Evolutionary conservation across 1,140 invertebrate species (phyloP).

Genomic region (Hyphantria cunea): DNA sequence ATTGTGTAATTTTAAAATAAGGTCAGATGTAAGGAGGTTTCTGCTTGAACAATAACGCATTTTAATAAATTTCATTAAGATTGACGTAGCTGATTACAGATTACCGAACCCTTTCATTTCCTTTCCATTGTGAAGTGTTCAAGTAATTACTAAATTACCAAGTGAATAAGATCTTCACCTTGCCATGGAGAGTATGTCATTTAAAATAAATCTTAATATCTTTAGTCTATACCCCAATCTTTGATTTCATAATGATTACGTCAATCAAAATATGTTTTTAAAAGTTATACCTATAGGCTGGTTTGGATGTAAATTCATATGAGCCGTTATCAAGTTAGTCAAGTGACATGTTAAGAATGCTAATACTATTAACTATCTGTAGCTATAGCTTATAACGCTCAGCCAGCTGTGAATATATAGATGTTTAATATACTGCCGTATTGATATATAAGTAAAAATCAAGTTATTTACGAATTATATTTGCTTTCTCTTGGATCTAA

Average conservation of each 20-base stretch:
- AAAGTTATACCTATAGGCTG: no score
- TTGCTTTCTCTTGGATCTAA: no score
- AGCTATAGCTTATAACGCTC: no score
- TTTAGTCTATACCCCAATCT: neutral
- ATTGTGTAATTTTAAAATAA: constrained; percentile 69
- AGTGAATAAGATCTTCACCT: constrained; percentile 28
- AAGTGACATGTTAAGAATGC: no score
- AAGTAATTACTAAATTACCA: constrained; percentile 25
- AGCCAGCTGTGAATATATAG: no score
- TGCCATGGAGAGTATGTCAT: constrained; percentile 17
- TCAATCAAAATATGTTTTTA: neutral
- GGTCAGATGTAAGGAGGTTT: constrained; percentile 58
- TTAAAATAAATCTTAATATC: constrained; percentile 3
- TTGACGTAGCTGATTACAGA: constrained; percentile 71
- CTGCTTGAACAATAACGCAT: constrained; percentile 75
- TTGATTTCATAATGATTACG: neutral
- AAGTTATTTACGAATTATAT: no score
- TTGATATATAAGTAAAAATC: no score
- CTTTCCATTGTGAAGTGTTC: constrained; percentile 15
- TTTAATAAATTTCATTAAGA: constrained; percentile 80
- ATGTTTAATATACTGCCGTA: no score
- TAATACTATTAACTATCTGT: no score
- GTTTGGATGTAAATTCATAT: no score
- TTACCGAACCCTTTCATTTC: constrained; percentile 33
- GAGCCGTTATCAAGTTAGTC: no score